A percentile compares a stretch with the other conserved stretches of the same genome.
These are phyloP conservation scores for Centropus unirufus DNA, from an alignment of 2,113 vertebrate species.

Conservation along the genomic window DNA sequence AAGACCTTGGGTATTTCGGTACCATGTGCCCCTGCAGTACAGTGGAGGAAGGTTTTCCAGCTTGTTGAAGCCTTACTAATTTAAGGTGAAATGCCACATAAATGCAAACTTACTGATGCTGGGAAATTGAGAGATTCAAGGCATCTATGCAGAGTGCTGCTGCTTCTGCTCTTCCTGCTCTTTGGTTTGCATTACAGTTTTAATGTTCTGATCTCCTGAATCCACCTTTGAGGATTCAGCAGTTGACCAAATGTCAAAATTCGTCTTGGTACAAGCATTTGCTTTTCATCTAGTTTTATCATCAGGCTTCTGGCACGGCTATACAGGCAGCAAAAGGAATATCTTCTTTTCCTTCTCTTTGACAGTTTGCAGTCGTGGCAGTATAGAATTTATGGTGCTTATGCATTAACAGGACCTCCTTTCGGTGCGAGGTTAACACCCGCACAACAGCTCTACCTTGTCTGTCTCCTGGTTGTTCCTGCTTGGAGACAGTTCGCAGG, in stretches of 20 bases:
- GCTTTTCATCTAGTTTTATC: neutral
- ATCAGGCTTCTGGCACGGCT: neutral
- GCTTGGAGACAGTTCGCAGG: neutral
- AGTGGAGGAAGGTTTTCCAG: neutral
- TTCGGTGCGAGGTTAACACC: neutral
- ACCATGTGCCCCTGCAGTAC: neutral
- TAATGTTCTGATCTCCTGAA: neutral
- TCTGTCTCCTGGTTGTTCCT: neutral
- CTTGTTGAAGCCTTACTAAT: neutral
- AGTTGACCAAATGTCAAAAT: neutral
- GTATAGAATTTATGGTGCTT: neutral
- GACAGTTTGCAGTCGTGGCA: neutral
- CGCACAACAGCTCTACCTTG: neutral
- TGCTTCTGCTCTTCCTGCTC: neutral
- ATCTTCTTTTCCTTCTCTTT: neutral
- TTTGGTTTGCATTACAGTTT: fast-evolving
- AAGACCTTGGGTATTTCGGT: neutral
- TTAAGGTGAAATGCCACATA: neutral
- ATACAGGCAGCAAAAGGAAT: neutral
- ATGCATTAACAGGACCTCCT: neutral
- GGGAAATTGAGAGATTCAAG: neutral
- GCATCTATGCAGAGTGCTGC: neutral
- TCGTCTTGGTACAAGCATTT: neutral
- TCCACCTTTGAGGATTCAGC: neutral
- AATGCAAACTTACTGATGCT: neutral